Base-by-base conservation (phyloP, 2,113 vertebrate species). In the Trematomus loennbergii region DNA sequence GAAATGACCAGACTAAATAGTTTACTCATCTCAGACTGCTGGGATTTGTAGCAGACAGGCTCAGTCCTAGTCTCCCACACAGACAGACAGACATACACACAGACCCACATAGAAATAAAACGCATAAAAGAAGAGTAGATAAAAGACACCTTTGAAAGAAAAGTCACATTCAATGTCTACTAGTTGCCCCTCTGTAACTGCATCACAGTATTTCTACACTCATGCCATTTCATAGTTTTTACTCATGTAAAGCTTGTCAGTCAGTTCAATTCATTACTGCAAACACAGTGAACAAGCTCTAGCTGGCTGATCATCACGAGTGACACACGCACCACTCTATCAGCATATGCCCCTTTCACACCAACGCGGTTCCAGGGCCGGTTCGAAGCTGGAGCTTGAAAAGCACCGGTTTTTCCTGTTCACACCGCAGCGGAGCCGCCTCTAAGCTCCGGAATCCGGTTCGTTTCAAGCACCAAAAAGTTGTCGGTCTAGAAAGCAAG, bases 1-100 rank as follows among this genome's bases (percentile, higher is more conserved):
- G n/a, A 62, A 78, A 76, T 71, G 67, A 67, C 33, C 81, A 93
- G 90, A 90, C 89, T 93, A 93, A 92, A 93, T 91, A 89, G 87
- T 92, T 93, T 86, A 93, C 84, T 92, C 29, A 29, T 29, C 65
- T 58, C 65, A 90, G 85, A 67, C 86, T 72, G 77, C 74, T 65
- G 73, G 74, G 78, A 88, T 88, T 82, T 79, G 78, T 61, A 84
- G 71, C 45, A 67, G 87, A 76, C 78, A 50, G 43, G 33, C 57
- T 65, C 45, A 50, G 25, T 70, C 81, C 33, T 22, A 72, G 25
- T 66, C 64, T 65, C 69, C 29, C 54, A 59, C 12, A 61, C 60
- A 49, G 4, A 71, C 55, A 63, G 3, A 59, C n/a, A 20, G 20
- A 29, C 29, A 29, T 4, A 29, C 29, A 29, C 29, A 29, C 29